Conservation (phyloP, 2,797 vertebrate genomes). For the Schizopygopsis pylzovi region DNA sequence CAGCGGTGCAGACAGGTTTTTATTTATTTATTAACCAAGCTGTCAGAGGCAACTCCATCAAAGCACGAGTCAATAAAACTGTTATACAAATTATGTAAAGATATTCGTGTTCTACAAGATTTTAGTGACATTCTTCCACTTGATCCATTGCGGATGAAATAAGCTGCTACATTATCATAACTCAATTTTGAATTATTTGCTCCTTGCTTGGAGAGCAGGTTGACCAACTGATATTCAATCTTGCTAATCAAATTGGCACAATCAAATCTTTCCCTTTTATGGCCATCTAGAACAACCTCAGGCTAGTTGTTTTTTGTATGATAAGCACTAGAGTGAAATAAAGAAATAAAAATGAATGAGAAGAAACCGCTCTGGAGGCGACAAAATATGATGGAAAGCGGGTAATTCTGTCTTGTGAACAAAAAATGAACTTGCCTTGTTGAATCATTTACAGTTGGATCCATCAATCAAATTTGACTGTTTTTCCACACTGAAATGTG, state of each 20-base stretch:
- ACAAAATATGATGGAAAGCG: constrained; percentile 8
- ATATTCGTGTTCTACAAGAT: constrained; percentile 23
- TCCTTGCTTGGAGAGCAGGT: constrained; percentile 38
- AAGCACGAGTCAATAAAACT: constrained; percentile 27
- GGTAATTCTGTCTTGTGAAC: constrained; percentile 13
- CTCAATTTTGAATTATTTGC: constrained; percentile 31
- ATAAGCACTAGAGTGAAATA: constrained; percentile 6
- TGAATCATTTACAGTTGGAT: neutral
- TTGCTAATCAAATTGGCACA: constrained; percentile 37
- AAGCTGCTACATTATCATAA: constrained; percentile 2
- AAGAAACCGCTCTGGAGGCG: constrained; percentile 19
- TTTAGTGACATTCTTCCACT: neutral
- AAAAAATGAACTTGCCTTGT: neutral
- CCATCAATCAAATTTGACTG: neutral
- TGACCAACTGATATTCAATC: constrained; percentile 30
- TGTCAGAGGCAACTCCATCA: constrained; percentile 9
- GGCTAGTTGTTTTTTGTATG: constrained; percentile 19
- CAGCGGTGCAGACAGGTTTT: neutral
- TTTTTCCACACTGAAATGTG: neutral
- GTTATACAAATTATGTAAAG: constrained; percentile 11
- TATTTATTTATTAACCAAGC: neutral
- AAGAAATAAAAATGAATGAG: neutral
- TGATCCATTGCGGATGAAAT: constrained; percentile 16
- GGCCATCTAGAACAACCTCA: constrained; percentile 17
- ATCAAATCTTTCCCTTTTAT: constrained; percentile 31